Conservation (phyloP, 2,888 invertebrate species). For the Himalopsyche japonica region DNA sequence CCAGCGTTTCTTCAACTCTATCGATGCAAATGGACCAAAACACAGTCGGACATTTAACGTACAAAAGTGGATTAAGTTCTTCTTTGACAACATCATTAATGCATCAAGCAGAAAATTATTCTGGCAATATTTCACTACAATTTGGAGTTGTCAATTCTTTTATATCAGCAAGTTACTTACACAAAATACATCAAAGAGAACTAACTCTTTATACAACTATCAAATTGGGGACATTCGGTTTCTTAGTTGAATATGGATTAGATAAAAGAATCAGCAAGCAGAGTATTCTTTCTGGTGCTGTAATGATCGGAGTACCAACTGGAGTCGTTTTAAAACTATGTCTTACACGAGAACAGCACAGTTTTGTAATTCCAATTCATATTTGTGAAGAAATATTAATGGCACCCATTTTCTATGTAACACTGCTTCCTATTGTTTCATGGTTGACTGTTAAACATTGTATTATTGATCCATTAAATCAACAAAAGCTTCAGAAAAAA, state of each 20-base stretch:
- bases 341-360: slow-evolving; percentile 83
- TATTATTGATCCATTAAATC: slow-evolving; percentile 81
- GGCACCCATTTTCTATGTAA: slow-evolving; percentile 91
- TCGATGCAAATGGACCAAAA: slow-evolving; percentile 86
- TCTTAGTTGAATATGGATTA: slow-evolving; percentile 85
- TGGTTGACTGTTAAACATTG: slow-evolving; percentile 83
- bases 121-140: slow-evolving; percentile 73
- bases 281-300: slow-evolving; percentile 82
- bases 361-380: slow-evolving; percentile 86
- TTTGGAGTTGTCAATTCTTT: slow-evolving; percentile 83
- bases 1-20: slow-evolving; percentile 76
- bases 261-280: slow-evolving; percentile 92
- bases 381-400: slow-evolving; percentile 89
- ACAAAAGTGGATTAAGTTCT: slow-evolving; percentile 70
- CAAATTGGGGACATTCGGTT: slow-evolving; percentile 90
- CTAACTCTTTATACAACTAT: slow-evolving; percentile 75
- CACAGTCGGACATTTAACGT: slow-evolving; percentile 86
- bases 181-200: slow-evolving; percentile 78
- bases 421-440: slow-evolving; percentile 80
- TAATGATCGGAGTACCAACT: slow-evolving; percentile 81
- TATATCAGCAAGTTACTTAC: slow-evolving; percentile 73
- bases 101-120: slow-evolving; percentile 71
- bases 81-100: slow-evolving; percentile 83
- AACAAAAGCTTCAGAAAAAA: slow-evolving; percentile 76
- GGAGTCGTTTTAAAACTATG: slow-evolving; percentile 89